Percentiles rank a stretch among this genome's conserved stretches.
Evolutionary conservation across 2,113 vertebrate species (phyloP).

Genomic region (Eupsittula cactorum): DNA sequence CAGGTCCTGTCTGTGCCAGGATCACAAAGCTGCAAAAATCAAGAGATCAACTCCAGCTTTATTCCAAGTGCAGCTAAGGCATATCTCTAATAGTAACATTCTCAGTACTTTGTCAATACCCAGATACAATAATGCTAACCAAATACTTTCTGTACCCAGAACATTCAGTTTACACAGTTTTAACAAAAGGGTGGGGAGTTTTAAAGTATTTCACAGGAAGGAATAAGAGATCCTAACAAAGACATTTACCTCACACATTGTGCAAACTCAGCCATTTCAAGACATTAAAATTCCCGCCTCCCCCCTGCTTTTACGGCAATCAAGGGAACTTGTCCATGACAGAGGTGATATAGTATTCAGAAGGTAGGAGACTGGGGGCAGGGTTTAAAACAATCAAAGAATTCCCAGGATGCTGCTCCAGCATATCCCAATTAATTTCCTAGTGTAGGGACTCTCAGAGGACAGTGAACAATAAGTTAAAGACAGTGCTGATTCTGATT

Average conservation of each 20-base stretch:
- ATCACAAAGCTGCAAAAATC: not conserved
- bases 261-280: not conserved
- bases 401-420: not conserved
- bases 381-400: constrained; percentile 17
- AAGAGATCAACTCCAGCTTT: not conserved
- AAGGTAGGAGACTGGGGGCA: not conserved
- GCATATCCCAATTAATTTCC: not conserved
- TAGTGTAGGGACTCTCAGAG: not conserved
- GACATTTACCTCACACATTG: not conserved
- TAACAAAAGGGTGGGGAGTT: not conserved
- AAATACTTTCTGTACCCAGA: not conserved
- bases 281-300: not conserved
- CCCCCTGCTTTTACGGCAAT: not conserved
- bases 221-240: not conserved
- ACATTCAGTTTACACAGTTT: not conserved
- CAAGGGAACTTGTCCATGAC: not conserved
- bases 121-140: not conserved
- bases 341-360: not conserved
- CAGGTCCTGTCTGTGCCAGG: not conserved
- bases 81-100: not conserved
- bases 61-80: not conserved
- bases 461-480: not conserved
- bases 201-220: not conserved
- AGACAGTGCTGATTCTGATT: not conserved
- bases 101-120: not conserved